phyloP scores from a whole-genome alignment of 2,888 invertebrate species.

The Cephus pulcher region DNA sequence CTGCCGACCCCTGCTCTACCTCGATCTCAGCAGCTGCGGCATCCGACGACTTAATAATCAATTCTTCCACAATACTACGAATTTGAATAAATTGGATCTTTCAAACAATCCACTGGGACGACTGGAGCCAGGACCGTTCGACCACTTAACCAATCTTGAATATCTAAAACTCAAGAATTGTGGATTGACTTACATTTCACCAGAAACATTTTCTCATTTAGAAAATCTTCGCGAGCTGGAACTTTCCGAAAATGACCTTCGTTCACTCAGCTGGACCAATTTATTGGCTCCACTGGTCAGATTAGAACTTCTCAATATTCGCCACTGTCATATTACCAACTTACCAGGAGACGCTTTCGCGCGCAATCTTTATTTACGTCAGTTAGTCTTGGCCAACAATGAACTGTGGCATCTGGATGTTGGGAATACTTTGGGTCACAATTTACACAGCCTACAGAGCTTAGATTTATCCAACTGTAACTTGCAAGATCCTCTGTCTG shows the following conservation, averaged over 20 bases:
- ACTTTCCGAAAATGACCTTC: slow-evolving; percentile 72
- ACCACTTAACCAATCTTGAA: slow-evolving; percentile 75
- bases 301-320: slow-evolving; percentile 74
- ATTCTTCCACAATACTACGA: slow-evolving; percentile 77
- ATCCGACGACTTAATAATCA: slow-evolving; percentile 71
- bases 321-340: slow-evolving; percentile 72
- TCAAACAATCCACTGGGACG: slow-evolving; percentile 75
- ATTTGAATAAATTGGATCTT: slow-evolving; percentile 76
- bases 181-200: slow-evolving; percentile 71
- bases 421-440: slow-evolving; percentile 73
- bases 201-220: slow-evolving; percentile 71
- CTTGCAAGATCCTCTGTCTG: slow-evolving; percentile 75
- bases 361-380: slow-evolving; percentile 74
- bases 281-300: slow-evolving; percentile 73
- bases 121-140: slow-evolving; percentile 72
- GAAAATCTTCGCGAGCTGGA: slow-evolving; percentile 75
- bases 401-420: slow-evolving; percentile 75
- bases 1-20: slow-evolving; percentile 75
- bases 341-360: slow-evolving; percentile 76
- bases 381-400: slow-evolving; percentile 75
- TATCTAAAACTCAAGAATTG: slow-evolving; percentile 76
- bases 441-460: slow-evolving; percentile 74
- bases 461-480: slow-evolving; percentile 78
- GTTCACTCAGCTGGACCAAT: slow-evolving; percentile 72
- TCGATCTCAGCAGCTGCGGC: slow-evolving; percentile 77